Evolutionary conservation across 2,888 invertebrate species (phyloP).

Genomic region (Drosophila yooni): DNA sequence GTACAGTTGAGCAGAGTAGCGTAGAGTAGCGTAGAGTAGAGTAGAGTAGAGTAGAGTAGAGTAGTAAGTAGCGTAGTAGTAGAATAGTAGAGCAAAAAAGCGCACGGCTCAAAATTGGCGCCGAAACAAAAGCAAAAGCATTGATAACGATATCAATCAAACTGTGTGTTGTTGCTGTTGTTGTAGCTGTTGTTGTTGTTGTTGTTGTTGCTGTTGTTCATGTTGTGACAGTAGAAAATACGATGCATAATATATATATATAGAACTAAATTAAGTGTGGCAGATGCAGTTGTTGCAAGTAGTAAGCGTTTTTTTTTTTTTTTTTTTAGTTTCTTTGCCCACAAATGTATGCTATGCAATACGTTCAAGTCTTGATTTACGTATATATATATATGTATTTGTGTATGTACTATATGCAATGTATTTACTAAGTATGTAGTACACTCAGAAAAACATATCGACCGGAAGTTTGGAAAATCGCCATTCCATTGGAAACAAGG

Average conservation of each 20-base stretch:
- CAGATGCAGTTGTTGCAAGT: conserved; percentile 25
- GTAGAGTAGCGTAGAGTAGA: conserved; percentile 26
- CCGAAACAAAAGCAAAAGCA: conserved; percentile 74
- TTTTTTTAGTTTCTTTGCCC: conserved; percentile 56
- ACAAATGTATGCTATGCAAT: conserved; percentile 73
- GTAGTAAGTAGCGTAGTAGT: conserved; percentile 35
- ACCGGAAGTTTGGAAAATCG: not conserved
- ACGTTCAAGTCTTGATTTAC: conserved; percentile 29
- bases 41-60: conserved; percentile 32
- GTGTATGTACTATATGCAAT: conserved; percentile 6
- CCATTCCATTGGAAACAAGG: not conserved
- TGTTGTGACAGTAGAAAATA: conserved; percentile 32
- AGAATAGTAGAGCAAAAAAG: conserved; percentile 56
- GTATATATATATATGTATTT: conserved; percentile 15
- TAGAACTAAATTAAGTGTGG: conserved; percentile 21
- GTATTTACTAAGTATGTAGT: conserved; percentile 33
- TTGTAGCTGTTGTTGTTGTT: conserved; percentile 11
- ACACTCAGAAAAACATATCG: conserved; percentile 23
- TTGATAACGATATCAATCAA: conserved; percentile 73
- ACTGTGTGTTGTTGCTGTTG: conserved; percentile 48
- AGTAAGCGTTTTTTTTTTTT: conserved; percentile 16
- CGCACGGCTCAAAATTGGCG: conserved; percentile 56
- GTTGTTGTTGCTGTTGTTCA: conserved; percentile 22
- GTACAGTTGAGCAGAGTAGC: conserved; percentile 33
- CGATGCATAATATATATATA: conserved; percentile 14